Base-by-base conservation (phyloP, 2,113 vertebrate species). In the Ibidorhyncha struthersii region DNA sequence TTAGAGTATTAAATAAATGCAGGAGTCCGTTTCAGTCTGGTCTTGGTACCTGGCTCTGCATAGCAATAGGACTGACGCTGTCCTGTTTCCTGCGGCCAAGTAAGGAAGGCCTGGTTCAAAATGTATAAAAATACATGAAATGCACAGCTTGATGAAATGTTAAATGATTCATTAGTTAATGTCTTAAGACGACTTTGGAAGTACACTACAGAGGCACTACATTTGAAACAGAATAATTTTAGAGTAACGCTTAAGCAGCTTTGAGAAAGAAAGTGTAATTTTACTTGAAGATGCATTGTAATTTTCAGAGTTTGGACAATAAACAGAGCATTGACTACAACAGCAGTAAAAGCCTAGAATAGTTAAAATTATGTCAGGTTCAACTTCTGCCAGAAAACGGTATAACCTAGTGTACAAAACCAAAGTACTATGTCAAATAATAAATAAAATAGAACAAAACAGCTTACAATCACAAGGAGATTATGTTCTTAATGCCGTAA, bases 401-500 rank as follows among this genome's bases (percentile, higher is more conserved):
- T 67, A 53, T 58, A 88, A 70, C 67, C 43, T 27, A 53, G 67
- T 55, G 21, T 76, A 53, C 43, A 90, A 90, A 93, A 9, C 15
- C 22, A 23, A 93, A 82, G 43, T 34, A 32, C 82, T 86, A 11
- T 82, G 77, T 84, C 58, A 94, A 96, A 92, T 77, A 95, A 85
- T 78, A 97, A 96, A 93, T 90, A 83, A 95, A 97, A 96, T 32
- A 81, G 59, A 94, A 83, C 43, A 93, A 87, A 88, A 22, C 78
- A 95, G 73, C 77, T 97, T 96, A 96, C 58, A 89, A 14, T 84
- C 12, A 3, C 80, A 96, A 95, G 85, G 56, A 55, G 95, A 97
- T 96, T 97, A 96, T 89, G 85, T 87, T 96, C 89, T 86, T 96
- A 97, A 94, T 90, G 55, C 87, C 22, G 0, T 89, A 92, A 93